Base-by-base conservation (phyloP, 2,888 invertebrate genomes). In the Nomada flava region DNA sequence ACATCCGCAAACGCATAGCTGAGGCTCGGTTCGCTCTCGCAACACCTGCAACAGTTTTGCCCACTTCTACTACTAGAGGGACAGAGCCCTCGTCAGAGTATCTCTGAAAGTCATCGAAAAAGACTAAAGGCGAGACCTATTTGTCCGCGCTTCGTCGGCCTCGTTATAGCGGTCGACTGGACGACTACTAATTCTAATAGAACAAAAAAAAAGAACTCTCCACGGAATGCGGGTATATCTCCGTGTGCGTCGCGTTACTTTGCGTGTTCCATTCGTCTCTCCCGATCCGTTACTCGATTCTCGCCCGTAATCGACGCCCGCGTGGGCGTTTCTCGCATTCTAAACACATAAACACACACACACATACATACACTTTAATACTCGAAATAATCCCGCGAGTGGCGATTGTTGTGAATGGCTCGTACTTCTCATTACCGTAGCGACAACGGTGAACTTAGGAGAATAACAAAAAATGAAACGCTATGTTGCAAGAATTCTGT, bases 41-140 rank as follows among this genome's bases (percentile, higher is more conserved):
- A 93, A 92, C 87, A 93, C 92, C 84, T 93, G 93, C 91, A 92
- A 92, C 91, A 94, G 93, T 90, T 94, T 93, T 89, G 93, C 93
- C 87, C 93, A 93, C 87, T 93, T 93, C 90, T 94, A 93, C 88
- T 93, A 93, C 88, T 94, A 91, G 84, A 83, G 76, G 63, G 71
- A 69, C 65, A 67, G 75, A 52, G 11, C 67, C 47, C 23, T 44
- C 29, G 57, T 44, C 18, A 62, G 59, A 72, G 55, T 70, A 71
- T 50, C 60, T 44, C 42, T 63, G 42, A 78, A 62, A 72, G 60
- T 73, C 74, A 62, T 75, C 78, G 71, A 69, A 73, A 63, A 69
- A 79, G 62, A 80, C 15, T 60, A 67, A 69, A 71, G 62, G 65
- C 72, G 82, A 76, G 71, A 62, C 62, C 10, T 67, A 20, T 44